These are phyloP conservation scores for Candoia aspera DNA, from an alignment of 2,113 vertebrate genomes.

Conservation along the genomic window DNA sequence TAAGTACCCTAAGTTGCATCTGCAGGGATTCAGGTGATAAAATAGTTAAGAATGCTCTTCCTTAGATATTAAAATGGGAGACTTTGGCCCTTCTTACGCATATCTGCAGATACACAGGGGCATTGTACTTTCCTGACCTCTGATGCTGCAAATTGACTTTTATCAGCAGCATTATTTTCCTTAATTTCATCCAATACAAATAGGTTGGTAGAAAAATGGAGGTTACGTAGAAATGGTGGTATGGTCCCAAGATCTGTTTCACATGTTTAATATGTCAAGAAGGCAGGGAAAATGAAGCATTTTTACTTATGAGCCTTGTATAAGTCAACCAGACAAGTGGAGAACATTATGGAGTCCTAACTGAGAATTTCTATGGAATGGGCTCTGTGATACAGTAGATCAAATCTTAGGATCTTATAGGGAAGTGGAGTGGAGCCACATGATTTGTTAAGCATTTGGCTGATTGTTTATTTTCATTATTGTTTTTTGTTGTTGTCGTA, in stretches of 20 bases:
- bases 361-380: background rate
- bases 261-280: background rate
- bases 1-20: background rate
- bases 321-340: no score
- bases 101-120: background rate
- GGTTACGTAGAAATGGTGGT: background rate
- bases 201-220: no score
- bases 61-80: background rate
- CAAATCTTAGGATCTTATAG: background rate
- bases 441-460: background rate
- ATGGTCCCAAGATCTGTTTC: background rate
- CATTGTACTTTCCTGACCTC: no score
- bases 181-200: no score
- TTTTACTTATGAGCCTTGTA: background rate
- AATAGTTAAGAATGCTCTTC: background rate
- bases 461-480: background rate
- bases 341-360: no score
- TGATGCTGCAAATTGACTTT: background rate
- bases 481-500: no score
- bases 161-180: background rate
- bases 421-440: background rate
- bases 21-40: background rate
- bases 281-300: background rate
- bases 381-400: background rate
- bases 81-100: background rate